Evolutionary conservation across 2,113 vertebrate species (phyloP), one percentile per base, ranked within the genome.

Genomic region (Melanocharis versteri): DNA sequence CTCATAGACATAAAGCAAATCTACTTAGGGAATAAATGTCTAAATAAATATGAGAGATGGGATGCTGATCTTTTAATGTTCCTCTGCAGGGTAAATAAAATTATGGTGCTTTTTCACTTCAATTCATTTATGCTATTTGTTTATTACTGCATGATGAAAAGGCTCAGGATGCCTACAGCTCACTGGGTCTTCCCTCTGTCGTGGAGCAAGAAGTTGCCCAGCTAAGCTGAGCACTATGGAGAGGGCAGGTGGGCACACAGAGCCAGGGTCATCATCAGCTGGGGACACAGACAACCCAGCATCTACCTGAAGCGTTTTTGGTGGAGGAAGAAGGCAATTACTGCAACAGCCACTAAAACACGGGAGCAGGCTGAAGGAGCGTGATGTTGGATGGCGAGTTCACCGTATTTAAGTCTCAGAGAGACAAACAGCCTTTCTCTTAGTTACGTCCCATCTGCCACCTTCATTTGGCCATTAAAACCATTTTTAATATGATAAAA

Each of bases 11-110:
- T 94, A 92, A 94, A 85, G 82, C 69, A 94, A 97, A 95, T 94
- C 80, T 73, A 78, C 70, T 82, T 84, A 89, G 73, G 66, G 70
- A 91, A 93, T 95, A 95, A 95, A 96, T 20, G 73, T 93, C 93
- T 87, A 86, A 95, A 72, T 93, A 95, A 95, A 71, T 81, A 60
- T 64, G 80, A 95, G 73, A 89, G 80, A 93, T 84, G 51, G 17
- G n/a, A 89, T 68, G 61, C 37, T 92, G 87, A 89, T 91, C 69
- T 86, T 76, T 87, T 86, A 88, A 95, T 61, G 65, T 13, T 92
- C 76, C 88, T 92, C 78, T 73, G 70, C 69, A 56, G 56, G 62
- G 54, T 88, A 95, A 95, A 96, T 90, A 86, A 87, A 94, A 95
- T 93, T 82, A 96, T 47, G 54, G 15, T 1, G 0, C 3, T 7